These are phyloP conservation scores for Ficedula albicollis DNA, from an alignment of 2,797 vertebrate genomes.

Conservation along the genomic window DNA sequence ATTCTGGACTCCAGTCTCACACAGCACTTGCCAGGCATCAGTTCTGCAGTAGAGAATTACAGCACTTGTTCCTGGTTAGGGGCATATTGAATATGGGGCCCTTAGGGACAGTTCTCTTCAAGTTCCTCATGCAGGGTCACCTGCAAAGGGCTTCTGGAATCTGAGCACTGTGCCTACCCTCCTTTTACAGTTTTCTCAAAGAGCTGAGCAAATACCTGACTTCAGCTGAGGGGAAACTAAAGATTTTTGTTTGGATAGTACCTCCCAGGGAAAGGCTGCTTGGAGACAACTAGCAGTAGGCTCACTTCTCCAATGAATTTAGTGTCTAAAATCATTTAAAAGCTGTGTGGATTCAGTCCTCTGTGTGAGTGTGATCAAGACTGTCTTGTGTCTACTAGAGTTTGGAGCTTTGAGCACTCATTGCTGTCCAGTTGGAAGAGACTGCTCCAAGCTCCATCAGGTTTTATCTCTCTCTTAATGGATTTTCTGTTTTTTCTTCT, in stretches of 20 bases:
- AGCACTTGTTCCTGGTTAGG: neutral
- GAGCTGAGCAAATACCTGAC: neutral
- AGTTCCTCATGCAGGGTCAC: neutral
- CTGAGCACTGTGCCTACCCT: neutral
- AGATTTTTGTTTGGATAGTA: neutral
- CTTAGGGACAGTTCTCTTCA: neutral
- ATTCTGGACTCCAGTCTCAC: neutral
- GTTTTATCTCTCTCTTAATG: neutral
- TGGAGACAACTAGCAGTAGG: neutral
- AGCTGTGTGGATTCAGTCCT: neutral
- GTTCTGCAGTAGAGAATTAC: neutral
- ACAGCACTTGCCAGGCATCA: fast-evolving
- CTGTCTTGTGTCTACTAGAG: neutral
- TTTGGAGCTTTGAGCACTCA: neutral
- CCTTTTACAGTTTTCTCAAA: neutral
- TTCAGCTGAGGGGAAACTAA: neutral
- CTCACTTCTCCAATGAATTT: neutral
- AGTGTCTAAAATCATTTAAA: neutral
- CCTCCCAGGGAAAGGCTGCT: neutral
- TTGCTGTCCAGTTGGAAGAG: neutral
- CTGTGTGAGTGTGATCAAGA: fast-evolving
- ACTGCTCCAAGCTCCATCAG: neutral
- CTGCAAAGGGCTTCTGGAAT: neutral
- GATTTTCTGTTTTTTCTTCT: neutral
- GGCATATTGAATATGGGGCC: fast-evolving